These are phyloP conservation scores for Scelioninae gen. 1 DNA, from an alignment of 2,888 invertebrate genomes.

Conservation along the genomic window DNA sequence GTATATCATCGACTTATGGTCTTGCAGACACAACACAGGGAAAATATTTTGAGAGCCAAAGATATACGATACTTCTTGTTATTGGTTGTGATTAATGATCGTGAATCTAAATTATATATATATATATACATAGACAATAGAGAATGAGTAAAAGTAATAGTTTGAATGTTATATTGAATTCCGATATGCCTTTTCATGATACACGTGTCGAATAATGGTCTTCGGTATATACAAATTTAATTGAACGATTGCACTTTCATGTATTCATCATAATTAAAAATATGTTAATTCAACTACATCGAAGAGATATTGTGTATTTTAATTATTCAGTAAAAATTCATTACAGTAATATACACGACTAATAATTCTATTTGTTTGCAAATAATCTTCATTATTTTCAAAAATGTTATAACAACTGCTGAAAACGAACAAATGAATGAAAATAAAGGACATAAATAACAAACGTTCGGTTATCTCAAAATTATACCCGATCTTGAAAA, in stretches of 20 bases:
- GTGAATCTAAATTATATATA: not conserved
- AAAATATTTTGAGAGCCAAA: constrained; percentile 49
- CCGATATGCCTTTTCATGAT: not conserved
- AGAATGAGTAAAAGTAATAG: constrained; percentile 1
- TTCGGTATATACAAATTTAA: too few species aligned
- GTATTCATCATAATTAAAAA: too few species aligned
- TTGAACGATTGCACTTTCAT: too few species aligned
- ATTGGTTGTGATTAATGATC: constrained; percentile 41
- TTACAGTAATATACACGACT: too few species aligned
- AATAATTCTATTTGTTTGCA: too few species aligned
- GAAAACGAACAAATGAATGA: not conserved
- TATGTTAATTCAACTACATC: too few species aligned
- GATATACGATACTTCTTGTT: constrained; percentile 34
- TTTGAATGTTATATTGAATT: not conserved
- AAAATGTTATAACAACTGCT: too few species aligned
- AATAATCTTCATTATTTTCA: too few species aligned
- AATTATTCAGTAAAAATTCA: too few species aligned
- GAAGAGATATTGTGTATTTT: too few species aligned
- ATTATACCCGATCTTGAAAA: constrained; percentile 33
- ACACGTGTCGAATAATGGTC: too few species aligned
- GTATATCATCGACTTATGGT: constrained; percentile 79
- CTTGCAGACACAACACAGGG: constrained; percentile 44
- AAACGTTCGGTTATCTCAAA: constrained; percentile 6
- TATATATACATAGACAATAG: not conserved
- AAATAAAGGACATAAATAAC: not conserved